phyloP scores from a whole-genome alignment of 2,888 invertebrate species.

The Carterocephalus palaemon region DNA sequence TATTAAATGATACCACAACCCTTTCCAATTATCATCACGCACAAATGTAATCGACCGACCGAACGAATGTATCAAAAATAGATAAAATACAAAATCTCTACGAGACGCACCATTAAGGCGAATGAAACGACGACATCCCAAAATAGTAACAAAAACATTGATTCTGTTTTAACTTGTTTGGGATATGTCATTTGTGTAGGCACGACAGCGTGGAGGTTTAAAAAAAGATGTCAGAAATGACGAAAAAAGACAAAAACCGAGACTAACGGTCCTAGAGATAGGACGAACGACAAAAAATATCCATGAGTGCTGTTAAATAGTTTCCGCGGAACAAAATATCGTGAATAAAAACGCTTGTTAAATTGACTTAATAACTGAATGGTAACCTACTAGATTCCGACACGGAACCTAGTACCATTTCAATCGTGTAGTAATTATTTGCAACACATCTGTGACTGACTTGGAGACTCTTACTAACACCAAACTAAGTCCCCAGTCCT shows the following conservation, averaged over 20 bases:
- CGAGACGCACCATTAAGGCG: conserved; percentile 38
- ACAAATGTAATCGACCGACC: background rate
- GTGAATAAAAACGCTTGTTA: too few relatives aligned
- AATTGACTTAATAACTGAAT: too few relatives aligned
- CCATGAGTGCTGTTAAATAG: too few relatives aligned
- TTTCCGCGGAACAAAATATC: too few relatives aligned
- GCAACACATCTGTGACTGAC: too few relatives aligned
- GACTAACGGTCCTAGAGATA: conserved; percentile 45
- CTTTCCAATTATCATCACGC: conserved; percentile 11
- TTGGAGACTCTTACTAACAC: too few relatives aligned
- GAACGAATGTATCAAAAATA: background rate
- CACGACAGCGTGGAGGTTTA: conserved; percentile 35
- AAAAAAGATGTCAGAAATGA: conserved; percentile 33
- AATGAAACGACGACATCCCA: conserved; percentile 38
- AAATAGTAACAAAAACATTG: conserved; percentile 40
- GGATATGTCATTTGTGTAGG: conserved; percentile 42
- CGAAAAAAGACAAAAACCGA: conserved; percentile 39
- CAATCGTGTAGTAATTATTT: too few relatives aligned
- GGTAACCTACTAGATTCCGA: too few relatives aligned
- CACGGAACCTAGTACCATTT: too few relatives aligned
- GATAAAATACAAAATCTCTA: conserved; percentile 30
- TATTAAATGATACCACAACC: background rate
- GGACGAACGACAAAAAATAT: conserved; percentile 18
- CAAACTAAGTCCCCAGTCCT: too few relatives aligned
- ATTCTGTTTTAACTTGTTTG: conserved; percentile 66